These are phyloP conservation scores for Orius insidiosus DNA, from an alignment of 1,140 invertebrate genomes.

Conservation along the genomic window DNA sequence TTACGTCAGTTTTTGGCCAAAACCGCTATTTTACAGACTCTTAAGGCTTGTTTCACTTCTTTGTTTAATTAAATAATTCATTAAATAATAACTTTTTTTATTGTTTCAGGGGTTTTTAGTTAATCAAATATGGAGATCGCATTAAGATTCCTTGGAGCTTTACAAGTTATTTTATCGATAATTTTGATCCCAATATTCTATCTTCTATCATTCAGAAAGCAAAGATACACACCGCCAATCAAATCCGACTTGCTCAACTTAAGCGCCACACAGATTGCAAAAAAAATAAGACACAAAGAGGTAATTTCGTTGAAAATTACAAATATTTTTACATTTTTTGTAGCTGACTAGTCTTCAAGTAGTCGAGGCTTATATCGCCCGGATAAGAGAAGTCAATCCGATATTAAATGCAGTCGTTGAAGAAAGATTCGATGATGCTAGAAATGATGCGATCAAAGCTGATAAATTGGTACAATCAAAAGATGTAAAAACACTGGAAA, in stretches of 20 bases:
- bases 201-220: constrained; percentile 17
- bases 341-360: constrained; percentile 40
- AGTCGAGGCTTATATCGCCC: constrained; percentile 39
- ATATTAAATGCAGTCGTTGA: constrained; percentile 49
- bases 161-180: constrained; percentile 12
- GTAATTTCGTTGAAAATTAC: constrained; percentile 19
- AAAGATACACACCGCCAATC: constrained; percentile 28
- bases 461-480: constrained; percentile 28
- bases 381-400: constrained; percentile 46
- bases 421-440: constrained; percentile 41
- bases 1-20: too few species aligned
- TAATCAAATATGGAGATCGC: constrained; percentile 13
- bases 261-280: constrained; percentile 25
- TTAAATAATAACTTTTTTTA: too few species aligned
- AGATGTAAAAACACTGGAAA: constrained; percentile 28
- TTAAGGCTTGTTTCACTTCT: too few species aligned
- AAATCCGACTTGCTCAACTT: constrained; percentile 23
- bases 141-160: constrained; percentile 11
- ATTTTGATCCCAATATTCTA: constrained; percentile 13
- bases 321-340: constrained; percentile 9
- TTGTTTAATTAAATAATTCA: too few species aligned
- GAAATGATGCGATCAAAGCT: constrained; percentile 36
- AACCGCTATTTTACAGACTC: too few species aligned
- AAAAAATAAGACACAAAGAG: constrained; percentile 40
- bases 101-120: too few species aligned